A percentile compares a stretch with the other conserved stretches of the same genome.
Conservation (phyloP, 2,888 invertebrate genomes). For the Ecliptopera silaceata region DNA sequence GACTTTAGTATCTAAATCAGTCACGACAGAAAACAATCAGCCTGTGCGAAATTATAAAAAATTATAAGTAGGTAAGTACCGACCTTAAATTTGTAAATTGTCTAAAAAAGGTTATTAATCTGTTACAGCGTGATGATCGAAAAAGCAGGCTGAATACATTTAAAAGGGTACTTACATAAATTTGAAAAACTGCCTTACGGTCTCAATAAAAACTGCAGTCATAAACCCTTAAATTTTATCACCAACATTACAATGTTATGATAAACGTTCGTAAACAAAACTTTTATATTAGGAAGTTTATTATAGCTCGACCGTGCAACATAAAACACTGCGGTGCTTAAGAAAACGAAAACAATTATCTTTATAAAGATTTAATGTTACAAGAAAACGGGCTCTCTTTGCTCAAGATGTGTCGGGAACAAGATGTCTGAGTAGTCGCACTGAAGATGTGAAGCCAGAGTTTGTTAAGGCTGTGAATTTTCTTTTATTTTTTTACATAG, state of each 20-base stretch:
- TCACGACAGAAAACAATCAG: too few species aligned
- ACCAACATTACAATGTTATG: constrained; percentile 22
- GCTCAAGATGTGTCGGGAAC: not conserved
- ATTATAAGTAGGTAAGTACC: too few species aligned
- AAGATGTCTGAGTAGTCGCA: not conserved
- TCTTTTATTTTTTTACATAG: not conserved
- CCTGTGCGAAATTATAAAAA: too few species aligned
- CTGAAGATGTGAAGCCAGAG: not conserved
- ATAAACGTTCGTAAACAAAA: constrained; percentile 26
- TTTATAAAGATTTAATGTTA: constrained; percentile 22
- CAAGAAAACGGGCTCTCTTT: constrained; percentile 6
- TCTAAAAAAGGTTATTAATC: too few species aligned
- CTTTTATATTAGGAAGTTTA: constrained; percentile 33
- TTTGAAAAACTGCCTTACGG: not conserved
- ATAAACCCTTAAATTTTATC: constrained; percentile 19
- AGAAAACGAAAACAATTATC: constrained; percentile 31
- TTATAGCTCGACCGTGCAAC: constrained; percentile 25
- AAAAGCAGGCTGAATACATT: too few species aligned
- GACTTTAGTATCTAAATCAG: too few species aligned
- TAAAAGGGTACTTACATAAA: not conserved
- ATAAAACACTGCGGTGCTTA: constrained; percentile 31
- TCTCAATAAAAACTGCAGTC: constrained; percentile 12
- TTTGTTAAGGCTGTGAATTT: not conserved
- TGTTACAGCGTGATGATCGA: not conserved
- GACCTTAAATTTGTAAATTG: too few species aligned